Base-by-base conservation (phyloP, 2,888 invertebrate genomes). In the Monoplex corrugatus region DNA sequence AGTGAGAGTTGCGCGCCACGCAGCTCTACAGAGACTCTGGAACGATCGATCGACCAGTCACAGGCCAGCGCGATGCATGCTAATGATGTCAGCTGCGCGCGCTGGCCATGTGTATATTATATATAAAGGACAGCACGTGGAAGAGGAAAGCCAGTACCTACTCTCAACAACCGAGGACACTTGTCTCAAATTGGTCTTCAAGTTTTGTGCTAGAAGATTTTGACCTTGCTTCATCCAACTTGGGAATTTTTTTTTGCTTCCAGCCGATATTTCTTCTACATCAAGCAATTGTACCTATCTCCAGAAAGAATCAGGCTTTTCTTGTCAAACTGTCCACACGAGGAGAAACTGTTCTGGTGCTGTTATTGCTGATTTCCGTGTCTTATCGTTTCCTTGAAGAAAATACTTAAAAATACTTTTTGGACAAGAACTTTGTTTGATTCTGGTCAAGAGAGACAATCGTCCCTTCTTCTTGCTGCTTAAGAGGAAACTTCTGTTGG, bases 11-110 rank as follows among this genome's bases (percentile, higher is more conserved):
- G 57, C 57, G 57, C 57, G 2, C 2, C 57, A 57, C 5, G 2
- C 5, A 28, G 2, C 5, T 16, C 57, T 28, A 57, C 57, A 57
- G 19, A 57, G 57, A 57, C 28, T 16, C 2, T 28, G 28, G 57
- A 16, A 28, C 57, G 10, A 57, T 57, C 57, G 57, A 57, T 57
- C 19, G 10, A 57, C 57, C 50, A 85, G 57, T 45, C 32, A 50
- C 32, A 32, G 38, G 35, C 5, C 8, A 57, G 50, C 44, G 50
- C 83, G 28, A 57, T 19, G 50, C 84, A 50, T 50, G 35, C 57
- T 83, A 45, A 85, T 85, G 32, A 57, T 32, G 84, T 57, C 50
- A 57, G 50, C 84, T 50, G 50, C 38, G 35, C 84, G 84, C 32
- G 50, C 50, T 16, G 57, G n/a, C n/a, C 23, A 23, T n/a, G 38